Evolutionary conservation across 2,888 invertebrate genomes (phyloP).

Genomic region (Napeogenes inachia): DNA sequence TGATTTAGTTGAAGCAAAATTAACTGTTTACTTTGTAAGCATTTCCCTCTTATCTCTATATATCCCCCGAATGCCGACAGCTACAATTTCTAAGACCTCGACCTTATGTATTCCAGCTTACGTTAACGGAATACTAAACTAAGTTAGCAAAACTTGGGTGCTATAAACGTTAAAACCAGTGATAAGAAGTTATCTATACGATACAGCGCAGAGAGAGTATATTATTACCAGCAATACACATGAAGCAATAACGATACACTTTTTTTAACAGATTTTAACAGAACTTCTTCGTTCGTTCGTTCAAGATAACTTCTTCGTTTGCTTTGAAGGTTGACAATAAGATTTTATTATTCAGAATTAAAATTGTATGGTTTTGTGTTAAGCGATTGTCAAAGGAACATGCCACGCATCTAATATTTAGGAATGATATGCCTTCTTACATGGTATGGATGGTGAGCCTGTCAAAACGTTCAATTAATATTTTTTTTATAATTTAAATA

Average conservation of each 20-base stretch:
- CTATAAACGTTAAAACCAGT: constrained; percentile 35
- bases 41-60: constrained; percentile 18
- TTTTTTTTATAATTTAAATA: no score
- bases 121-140: constrained; percentile 35
- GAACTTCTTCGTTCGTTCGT: no score
- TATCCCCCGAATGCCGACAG: constrained; percentile 19
- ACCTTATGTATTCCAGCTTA: constrained; percentile 35
- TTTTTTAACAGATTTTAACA: background rate
- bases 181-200: constrained; percentile 35
- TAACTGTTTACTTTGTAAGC: constrained; percentile 5
- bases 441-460: no score
- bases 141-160: constrained; percentile 34
- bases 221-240: constrained; percentile 12
- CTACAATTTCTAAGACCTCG: constrained; percentile 30
- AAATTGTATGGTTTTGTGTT: no score
- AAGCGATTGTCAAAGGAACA: no score
- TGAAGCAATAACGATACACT: constrained; percentile 24
- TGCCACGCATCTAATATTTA: no score
- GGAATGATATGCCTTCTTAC: no score
- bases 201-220: constrained; percentile 27
- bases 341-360: no score
- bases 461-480: no score
- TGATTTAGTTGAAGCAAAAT: background rate
- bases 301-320: constrained; percentile 16
- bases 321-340: background rate